Evolutionary conservation across 2,113 vertebrate species (phyloP), one percentile per base, ranked within the genome.

Genomic region (Prunella fulvescens): DNA sequence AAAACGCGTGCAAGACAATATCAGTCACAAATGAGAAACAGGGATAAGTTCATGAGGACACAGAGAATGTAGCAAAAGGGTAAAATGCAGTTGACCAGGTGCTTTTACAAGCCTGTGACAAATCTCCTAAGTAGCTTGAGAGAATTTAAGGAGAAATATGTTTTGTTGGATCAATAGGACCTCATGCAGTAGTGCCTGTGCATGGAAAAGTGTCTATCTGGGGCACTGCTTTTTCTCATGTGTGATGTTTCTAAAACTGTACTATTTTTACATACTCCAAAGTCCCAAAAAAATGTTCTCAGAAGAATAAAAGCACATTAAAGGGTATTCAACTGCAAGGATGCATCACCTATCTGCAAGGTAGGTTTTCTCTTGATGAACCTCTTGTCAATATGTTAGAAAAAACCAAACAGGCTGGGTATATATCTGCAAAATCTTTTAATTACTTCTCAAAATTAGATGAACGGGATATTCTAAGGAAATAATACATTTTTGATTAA

Each of bases 241-340:
- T 53, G 18, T 72, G 60, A 8, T 51, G 19, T 84, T 94, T 81
- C 79, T 86, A 60, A 83, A 96, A 40, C 51, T 57, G 48, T 25
- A 33, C n/a, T 93, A 14, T 71, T 94, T 93, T 92, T 90, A 81
- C 48, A 40, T 37, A 80, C 54, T 90, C 70, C 35, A 56, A 88
- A 83, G 40, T 40, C 60, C 35, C n/a, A 77, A 56, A 18, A 83
- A 96, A 88, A 84, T 35, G 1, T 69, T 77, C 71, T 90, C 90
- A 73, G 71, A 86, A 86, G 60, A 92, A 73, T 70, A 67, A 83
- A 82, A 86, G 26, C 61, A 60, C 24, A 78, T 81, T 88, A 74
- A 86, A 95, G 71, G 2, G 12, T 62, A 60, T 85, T 94, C 47
- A 85, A 2, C 24, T 73, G 45, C n/a, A 82, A 82, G 28, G 47